Base-by-base conservation (phyloP, 2,113 vertebrate species). In the Arvicanthis niloticus region DNA sequence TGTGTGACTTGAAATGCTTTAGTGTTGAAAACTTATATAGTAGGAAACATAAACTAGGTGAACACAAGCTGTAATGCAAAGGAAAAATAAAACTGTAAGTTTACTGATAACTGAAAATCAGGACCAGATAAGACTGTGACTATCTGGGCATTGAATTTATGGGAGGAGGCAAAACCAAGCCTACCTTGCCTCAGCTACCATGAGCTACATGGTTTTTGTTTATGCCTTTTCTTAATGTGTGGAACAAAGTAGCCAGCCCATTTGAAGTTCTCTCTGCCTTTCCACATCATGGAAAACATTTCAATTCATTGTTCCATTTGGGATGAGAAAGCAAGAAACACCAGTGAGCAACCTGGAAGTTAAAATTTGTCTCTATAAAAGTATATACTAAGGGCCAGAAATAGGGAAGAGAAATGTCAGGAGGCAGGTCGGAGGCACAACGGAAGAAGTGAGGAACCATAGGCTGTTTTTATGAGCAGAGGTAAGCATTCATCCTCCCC, bases 91-190 rank as follows among this genome's bases (percentile, higher is more conserved):
- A 92, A 65, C 1, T 22, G 19, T 93, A 98, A 60, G 94, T 98
- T 99, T 98, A 98, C 96, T 98, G 91, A 93, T 0, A 17, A 97
- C 98, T 96, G 97, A 97, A 98, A 98, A 99, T 98, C 96, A 98
- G 97, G 97, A 98, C 92, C 98, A 99, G 98, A 98, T 98, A 98
- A 98, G 17, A 75, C 95, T 98, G 40, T 95, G 97, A 98, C 95
- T 94, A 95, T 96, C 90, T 94, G 96, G 98, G 98, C 98, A 98
- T 97, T 98, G 97, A 86, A 97, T 97, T 98, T 98, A 96, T 77
- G 92, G 78, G 96, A 98, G 97, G 95, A 2, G 90, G 97, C 98
- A 97, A 98, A 98, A 96, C 81, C 96, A 97, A 91, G 84, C 78
- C 24, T 51, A 45, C 78, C 80, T 93, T 97, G 89, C 22, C 0